Evolutionary conservation across 2,797 vertebrate species (phyloP).

Genomic region (Falco columbarius): DNA sequence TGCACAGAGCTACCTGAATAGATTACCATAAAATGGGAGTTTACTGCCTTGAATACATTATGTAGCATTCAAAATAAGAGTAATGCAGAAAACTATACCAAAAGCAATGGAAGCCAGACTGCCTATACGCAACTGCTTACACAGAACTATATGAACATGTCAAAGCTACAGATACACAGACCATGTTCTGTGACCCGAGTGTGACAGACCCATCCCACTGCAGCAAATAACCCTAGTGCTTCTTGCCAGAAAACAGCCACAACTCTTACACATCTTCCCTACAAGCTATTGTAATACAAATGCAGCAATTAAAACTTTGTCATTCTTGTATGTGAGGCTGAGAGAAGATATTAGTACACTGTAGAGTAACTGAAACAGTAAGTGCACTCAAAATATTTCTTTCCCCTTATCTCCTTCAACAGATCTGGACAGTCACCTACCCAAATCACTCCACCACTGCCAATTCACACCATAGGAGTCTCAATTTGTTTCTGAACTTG

Average conservation of each 20-base stretch:
- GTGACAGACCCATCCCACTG: neutral
- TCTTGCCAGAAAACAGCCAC: neutral
- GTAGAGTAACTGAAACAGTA: neutral
- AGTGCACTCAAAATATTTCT: neutral
- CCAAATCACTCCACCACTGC: constrained; percentile 51
- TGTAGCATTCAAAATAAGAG: neutral
- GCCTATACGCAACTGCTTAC: neutral
- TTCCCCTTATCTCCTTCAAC: neutral
- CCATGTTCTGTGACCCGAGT: neutral
- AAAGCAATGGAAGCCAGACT: neutral
- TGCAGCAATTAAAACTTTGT: neutral
- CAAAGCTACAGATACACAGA: neutral
- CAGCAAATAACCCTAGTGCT: rapidly evolving
- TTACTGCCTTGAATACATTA: neutral
- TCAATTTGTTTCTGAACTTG: constrained; percentile 21
- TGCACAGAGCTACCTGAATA: neutral
- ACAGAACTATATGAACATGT: neutral
- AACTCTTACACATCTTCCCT: neutral
- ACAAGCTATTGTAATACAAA: neutral
- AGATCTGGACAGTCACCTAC: constrained; percentile 10
- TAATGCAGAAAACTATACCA: neutral
- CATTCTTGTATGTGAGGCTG: neutral
- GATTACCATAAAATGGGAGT: neutral
- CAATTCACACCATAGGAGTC: constrained; percentile 38
- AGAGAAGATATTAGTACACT: neutral